These are phyloP conservation scores for Heteromurus nitidus DNA, from an alignment of 2,888 invertebrate species.

Conservation along the genomic window DNA sequence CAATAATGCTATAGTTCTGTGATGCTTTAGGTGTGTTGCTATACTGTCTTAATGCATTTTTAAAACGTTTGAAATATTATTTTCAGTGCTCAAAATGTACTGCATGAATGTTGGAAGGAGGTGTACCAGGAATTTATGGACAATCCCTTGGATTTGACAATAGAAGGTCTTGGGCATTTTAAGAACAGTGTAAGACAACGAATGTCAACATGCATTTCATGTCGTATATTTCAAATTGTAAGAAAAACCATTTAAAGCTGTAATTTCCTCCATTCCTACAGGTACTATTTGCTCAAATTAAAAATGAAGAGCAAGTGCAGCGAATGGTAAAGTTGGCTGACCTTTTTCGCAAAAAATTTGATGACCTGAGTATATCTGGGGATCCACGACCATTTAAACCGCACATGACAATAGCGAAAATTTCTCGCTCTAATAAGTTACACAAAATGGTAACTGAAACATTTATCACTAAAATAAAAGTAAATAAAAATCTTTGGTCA, in stretches of 20 bases:
- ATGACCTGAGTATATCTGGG: constrained; percentile 48
- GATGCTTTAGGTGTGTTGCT: background rate
- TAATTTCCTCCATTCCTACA: constrained; percentile 20
- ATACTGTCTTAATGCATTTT: background rate
- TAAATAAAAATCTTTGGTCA: background rate
- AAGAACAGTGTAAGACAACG: constrained; percentile 61
- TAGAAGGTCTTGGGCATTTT: constrained; percentile 67
- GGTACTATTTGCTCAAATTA: constrained; percentile 68
- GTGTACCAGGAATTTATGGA: constrained; percentile 44
- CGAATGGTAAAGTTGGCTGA: constrained; percentile 50
- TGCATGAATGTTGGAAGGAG: constrained; percentile 49
- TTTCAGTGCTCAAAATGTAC: constrained; percentile 49
- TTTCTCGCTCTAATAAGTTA: constrained; percentile 63
- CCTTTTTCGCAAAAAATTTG: constrained; percentile 51
- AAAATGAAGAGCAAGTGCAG: constrained; percentile 41
- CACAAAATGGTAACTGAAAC: constrained; percentile 63
- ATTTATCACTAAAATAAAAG: background rate
- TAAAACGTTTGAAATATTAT: background rate
- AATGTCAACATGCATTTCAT: too few species aligned
- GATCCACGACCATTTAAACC: constrained; percentile 61
- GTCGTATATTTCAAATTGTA: too few species aligned
- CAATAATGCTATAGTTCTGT: too few species aligned
- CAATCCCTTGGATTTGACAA: constrained; percentile 61
- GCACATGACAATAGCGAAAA: constrained; percentile 69
- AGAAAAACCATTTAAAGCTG: too few species aligned